Percentiles rank a stretch among this genome's conserved stretches.
phyloP scores from a whole-genome alignment of 1,140 invertebrate genomes.

The Drosophila nannoptera region DNA sequence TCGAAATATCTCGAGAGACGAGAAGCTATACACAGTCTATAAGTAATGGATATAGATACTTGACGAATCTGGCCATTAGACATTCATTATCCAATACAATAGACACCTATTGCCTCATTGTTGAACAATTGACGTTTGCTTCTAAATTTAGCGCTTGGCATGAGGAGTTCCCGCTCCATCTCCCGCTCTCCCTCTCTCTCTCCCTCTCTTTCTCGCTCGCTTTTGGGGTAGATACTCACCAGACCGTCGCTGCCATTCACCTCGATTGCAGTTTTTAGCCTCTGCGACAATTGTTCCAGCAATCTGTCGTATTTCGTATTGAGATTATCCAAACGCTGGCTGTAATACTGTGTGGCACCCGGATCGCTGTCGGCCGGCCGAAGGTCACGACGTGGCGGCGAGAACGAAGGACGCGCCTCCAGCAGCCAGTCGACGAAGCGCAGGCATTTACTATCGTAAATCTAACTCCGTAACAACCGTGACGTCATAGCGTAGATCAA shows the following conservation, averaged over 20 bases:
- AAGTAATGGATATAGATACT: conserved; percentile 10
- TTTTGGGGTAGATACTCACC: conserved; percentile 81
- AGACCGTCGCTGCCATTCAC: conserved; percentile 80
- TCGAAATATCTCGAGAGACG: neutral
- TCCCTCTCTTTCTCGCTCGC: conserved; percentile 12
- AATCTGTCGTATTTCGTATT: conserved; percentile 90
- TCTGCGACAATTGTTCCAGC: conserved; percentile 86
- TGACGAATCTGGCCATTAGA: neutral
- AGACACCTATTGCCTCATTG: conserved; percentile 21
- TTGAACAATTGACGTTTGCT: conserved; percentile 24
- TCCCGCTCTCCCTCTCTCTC: neutral
- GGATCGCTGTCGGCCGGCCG: conserved; percentile 74
- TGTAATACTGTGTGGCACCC: conserved; percentile 88
- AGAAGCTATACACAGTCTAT: neutral
- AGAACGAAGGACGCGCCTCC: conserved; percentile 81
- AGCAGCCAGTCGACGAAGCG: conserved; percentile 93
- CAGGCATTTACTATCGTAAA: conserved; percentile 89
- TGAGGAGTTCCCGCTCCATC: conserved; percentile 24
- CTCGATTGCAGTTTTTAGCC: conserved; percentile 80
- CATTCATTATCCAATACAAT: neutral
- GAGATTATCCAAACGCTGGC: conserved; percentile 89
- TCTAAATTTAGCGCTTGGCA: conserved; percentile 50
- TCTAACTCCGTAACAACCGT: conserved; percentile 75
- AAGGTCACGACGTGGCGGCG: conserved; percentile 76
- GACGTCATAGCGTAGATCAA: conserved; percentile 10